A percentile compares a stretch with the other conserved stretches of the same genome.
These are phyloP conservation scores for Coelopa frigida DNA, from an alignment of 1,140 invertebrate genomes.

Conservation along the genomic window DNA sequence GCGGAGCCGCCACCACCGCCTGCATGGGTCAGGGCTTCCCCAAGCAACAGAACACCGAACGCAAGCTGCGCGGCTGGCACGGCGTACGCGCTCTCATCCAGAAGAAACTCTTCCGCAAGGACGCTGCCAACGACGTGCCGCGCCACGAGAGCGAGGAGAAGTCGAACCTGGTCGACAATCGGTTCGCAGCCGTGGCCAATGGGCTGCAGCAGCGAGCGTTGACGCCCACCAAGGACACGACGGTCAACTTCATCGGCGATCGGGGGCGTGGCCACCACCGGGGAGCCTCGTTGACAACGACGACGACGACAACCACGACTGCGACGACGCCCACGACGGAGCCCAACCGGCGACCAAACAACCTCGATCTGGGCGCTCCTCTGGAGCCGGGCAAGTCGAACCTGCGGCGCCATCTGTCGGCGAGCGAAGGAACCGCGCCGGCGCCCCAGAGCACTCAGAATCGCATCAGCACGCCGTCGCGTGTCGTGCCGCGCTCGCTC, in stretches of 20 bases:
- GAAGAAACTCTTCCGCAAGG: slow-evolving; percentile 40
- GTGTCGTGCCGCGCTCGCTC: slow-evolving; percentile 34
- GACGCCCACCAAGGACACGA: slow-evolving; percentile 9
- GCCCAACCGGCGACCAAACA: slow-evolving; percentile 27
- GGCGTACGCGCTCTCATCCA: slow-evolving; percentile 40
- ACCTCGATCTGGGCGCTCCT: slow-evolving; percentile 39
- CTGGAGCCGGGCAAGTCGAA: slow-evolving; percentile 16
- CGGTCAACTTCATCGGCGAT: slow-evolving; percentile 15
- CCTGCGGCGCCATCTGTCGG: slow-evolving; percentile 1
- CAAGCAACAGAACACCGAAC: slow-evolving; percentile 42
- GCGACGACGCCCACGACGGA: slow-evolving; percentile 9
- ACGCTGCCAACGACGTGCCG: slow-evolving; percentile 20
- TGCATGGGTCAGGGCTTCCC: slow-evolving; percentile 41
- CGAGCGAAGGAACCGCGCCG: too few relatives aligned
- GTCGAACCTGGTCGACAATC: slow-evolving; percentile 32
- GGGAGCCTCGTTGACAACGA: slow-evolving; percentile 2
- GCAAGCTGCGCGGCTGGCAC: slow-evolving; percentile 39
- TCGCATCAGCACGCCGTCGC: slow-evolving; percentile 30
- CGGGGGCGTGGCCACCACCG: slow-evolving; percentile 2
- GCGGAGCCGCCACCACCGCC: slow-evolving; percentile 12
- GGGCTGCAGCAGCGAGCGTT: slow-evolving; percentile 11
- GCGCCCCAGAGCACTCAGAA: slow-evolving; percentile 34
- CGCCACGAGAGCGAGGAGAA: slow-evolving; percentile 36
- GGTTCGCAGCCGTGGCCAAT: slow-evolving; percentile 18
- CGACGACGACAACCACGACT: slow-evolving; percentile 4